Base-by-base conservation (phyloP, 2,888 invertebrate genomes). In the Pyrrhia umbra region DNA sequence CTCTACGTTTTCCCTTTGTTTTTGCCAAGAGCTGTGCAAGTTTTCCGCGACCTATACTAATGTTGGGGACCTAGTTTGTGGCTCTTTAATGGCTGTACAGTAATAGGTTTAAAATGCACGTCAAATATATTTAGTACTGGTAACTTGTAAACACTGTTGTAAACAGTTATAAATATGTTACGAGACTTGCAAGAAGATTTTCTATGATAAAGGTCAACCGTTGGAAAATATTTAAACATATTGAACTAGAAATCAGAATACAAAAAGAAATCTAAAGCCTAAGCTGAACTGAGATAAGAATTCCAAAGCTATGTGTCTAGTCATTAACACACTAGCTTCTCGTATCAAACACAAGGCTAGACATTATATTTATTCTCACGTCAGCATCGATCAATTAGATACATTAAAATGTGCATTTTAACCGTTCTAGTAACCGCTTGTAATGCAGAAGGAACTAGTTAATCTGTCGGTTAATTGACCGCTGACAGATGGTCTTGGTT, bases 361-460 rank as follows among this genome's bases (percentile, higher is more conserved):
- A 40, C 2, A 16, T 34, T 6, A 2, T 23, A 30, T 21, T 18
- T 18, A 37, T 58, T 39, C 37, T 54, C 6, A 23, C 6, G 30
- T 34, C 23, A 43, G 18, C 43, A 34, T 39, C 30, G 6, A 60
- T 60, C 56, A 62, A 62, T 60, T 55, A 69, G 6, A 40, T 6
- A 6, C 27, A 66, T 64, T 45, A 66, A 78, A 68, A 73, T 78
- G 61, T 57, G 55, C 76, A 75, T 72, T 72, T 61, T 20, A 67
- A 67, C 45, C 54, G 50, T 70, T 78, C 72, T 25, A 30, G 59
- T 54, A 63, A 70, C 47, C 49, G 59, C 25, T 75, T 64, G 51
- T 40, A 52, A 78, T 68, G 65, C 64, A 70, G 64, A 30, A 78
- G 73, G 73, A 78, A 78, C 67, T 62, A 68, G 57, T 58, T 78